Base-by-base conservation (phyloP, 2,888 invertebrate genomes). In the Drosophila stalkeri region DNA sequence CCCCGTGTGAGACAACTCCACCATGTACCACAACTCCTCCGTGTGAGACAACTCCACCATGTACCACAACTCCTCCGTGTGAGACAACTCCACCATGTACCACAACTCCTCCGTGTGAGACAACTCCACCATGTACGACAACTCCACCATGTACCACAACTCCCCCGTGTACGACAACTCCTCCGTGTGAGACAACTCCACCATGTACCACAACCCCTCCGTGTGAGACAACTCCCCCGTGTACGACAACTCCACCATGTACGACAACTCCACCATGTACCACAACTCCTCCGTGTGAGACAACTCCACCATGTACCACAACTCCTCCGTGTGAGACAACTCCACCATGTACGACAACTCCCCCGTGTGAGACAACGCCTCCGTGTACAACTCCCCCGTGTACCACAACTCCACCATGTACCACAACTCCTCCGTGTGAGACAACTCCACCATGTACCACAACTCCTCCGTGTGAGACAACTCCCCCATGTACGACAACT, bases 211-310 rank as follows among this genome's bases (percentile, higher is more conserved):
- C 73, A 23, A 46, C 46, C 2, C 9, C 46, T 7, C 20, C 46
- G 14, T 46, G 46, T 18, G 12, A 5, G 44, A 46, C 46, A 23
- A 46, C 46, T 8, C 46, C 23, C 0, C 46, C 46, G 6, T 23
- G 46, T 14, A 4, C 1, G 44, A 43, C 39, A 6, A 64, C 46
- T 16, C 46, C 23, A 0, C 46, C 46, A 8, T 23, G 46, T 14
- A 43, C 39, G 2, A 64, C 70, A 1, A 59, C 66, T 12, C n/a
- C 52, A 9, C 70, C 64, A n/a, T 72, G 63, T 43, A 59, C 62
- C 1, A 73, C 73, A 23, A 46, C 46, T 14, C 12, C 44, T 0
- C 46, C 46, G 2, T 46, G 23, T 3, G 2, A 0, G 14, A 46
- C 46, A 14, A 46, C 23, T 20, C 16, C 52, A 9, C 70, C 64